These are phyloP conservation scores for Picathartes gymnocephalus DNA, from an alignment of 2,113 vertebrate species.

Conservation along the genomic window DNA sequence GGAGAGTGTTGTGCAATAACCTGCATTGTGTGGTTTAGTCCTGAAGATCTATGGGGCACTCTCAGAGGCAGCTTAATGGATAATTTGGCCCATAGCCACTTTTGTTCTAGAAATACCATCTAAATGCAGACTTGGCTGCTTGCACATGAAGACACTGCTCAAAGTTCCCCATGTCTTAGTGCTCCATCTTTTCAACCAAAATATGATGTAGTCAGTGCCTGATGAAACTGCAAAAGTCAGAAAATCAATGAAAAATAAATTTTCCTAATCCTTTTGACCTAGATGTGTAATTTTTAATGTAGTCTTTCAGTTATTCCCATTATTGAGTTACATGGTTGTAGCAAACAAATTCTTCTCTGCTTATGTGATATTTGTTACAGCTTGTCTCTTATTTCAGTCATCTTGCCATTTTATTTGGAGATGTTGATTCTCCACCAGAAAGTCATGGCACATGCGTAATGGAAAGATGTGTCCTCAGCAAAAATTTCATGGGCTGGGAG, in stretches of 20 bases:
- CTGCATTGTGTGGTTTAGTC: background rate
- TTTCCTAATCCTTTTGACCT: background rate
- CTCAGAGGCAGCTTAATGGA: background rate
- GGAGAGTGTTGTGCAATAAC: background rate
- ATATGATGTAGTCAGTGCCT: background rate
- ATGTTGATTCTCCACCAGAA: background rate
- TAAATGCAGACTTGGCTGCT: background rate
- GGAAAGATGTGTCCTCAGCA: background rate
- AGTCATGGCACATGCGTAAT: background rate
- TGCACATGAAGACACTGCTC: background rate
- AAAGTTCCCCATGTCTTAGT: background rate
- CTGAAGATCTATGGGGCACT: background rate
- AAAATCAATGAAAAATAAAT: background rate
- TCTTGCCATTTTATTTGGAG: background rate
- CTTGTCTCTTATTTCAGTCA: background rate
- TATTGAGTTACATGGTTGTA: background rate
- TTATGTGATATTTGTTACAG: background rate
- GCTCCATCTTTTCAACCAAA: background rate
- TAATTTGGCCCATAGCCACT: background rate
- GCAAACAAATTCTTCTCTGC: background rate
- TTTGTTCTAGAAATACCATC: background rate
- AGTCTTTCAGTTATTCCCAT: background rate
- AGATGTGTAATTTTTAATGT: background rate
- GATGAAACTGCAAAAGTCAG: background rate
- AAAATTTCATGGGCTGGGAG: background rate